phyloP scores from a whole-genome alignment of 2,113 vertebrate genomes.

The Barnardius zonarius region DNA sequence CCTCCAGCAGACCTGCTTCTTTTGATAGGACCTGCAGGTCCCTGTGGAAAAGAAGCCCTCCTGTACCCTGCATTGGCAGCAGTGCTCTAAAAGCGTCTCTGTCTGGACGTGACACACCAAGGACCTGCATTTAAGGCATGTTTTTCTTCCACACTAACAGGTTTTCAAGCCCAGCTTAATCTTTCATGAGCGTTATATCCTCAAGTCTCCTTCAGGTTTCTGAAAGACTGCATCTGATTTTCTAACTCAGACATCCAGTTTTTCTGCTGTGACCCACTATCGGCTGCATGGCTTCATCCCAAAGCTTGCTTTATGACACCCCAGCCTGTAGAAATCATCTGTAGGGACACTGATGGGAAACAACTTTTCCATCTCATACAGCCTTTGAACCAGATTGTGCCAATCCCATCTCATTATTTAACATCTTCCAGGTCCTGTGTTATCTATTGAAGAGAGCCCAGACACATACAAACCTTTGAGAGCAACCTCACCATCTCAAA shows the following conservation, averaged over 20 bases:
- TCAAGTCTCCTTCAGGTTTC: not conserved
- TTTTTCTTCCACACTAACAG: not conserved
- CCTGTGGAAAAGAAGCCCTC: not conserved
- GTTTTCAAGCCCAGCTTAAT: slow-evolving; percentile 9
- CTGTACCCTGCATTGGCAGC: not conserved
- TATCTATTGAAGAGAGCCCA: not conserved
- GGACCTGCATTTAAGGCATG: not conserved
- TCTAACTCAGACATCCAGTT: not conserved
- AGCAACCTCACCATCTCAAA: not conserved
- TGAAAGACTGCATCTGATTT: not conserved
- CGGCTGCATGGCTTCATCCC: not conserved
- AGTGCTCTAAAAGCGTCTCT: not conserved
- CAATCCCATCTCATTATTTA: not conserved
- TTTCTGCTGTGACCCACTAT: not conserved
- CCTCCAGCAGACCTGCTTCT: not conserved
- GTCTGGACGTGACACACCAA: fast-evolving
- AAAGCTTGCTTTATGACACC: not conserved
- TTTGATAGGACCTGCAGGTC: fast-evolving
- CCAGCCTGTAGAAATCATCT: not conserved
- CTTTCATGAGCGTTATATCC: not conserved
- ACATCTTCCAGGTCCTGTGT: not conserved
- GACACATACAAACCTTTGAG: not conserved
- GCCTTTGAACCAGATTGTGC: not conserved
- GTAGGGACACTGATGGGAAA: not conserved
- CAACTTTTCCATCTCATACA: not conserved